Evolutionary conservation across 2,113 vertebrate species (phyloP), one percentile per base, ranked within the genome.

Genomic region (Embiotoca jacksoni): DNA sequence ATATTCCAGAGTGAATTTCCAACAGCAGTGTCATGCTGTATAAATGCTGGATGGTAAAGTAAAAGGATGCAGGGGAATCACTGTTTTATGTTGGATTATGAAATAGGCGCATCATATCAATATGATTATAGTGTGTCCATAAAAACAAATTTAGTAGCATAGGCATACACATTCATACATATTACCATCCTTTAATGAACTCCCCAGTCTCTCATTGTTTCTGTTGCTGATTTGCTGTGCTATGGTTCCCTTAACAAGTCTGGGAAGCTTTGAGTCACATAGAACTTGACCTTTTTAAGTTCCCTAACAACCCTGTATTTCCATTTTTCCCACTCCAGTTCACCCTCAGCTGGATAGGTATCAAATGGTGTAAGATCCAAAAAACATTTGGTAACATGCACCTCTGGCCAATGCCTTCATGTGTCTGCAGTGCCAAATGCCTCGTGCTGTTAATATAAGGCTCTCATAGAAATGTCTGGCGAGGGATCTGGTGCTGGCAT

Each of bases 41-140:
- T 47, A 67, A 64, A 77, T 31, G 35, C 49, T 46, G 44, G 14
- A 14, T 4, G 30, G 32, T 32, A 55, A 32, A 54, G 16, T 62
- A 31, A 67, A 66, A 60, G 37, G 49, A 61, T 44, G 60, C 32
- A 71, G 32, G 36, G 52, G 23, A 52, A 58, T 58, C 36, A 46
- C 30, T 67, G 31, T 65, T 23, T 39, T 49, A 30, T 46, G 33
- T 36, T 46, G 31, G 33, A 13, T 58, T n/a, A 10, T 54, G 11
- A 63, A 33, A 15, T 39, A 33, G 46, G 6, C 44, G 33, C 41
- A 47, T 16, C 33, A 8, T 15, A 49, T 59, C 32, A 36, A 11
- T 37, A 13, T 47, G 54, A 70, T 53, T 47, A 16, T 13, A 35
- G 47, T 15, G 14, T 10, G 7, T 10, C 31, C 9, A 1, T 11